Conservation (phyloP, 2,797 vertebrate species). For the Astyanax mexicanus region DNA sequence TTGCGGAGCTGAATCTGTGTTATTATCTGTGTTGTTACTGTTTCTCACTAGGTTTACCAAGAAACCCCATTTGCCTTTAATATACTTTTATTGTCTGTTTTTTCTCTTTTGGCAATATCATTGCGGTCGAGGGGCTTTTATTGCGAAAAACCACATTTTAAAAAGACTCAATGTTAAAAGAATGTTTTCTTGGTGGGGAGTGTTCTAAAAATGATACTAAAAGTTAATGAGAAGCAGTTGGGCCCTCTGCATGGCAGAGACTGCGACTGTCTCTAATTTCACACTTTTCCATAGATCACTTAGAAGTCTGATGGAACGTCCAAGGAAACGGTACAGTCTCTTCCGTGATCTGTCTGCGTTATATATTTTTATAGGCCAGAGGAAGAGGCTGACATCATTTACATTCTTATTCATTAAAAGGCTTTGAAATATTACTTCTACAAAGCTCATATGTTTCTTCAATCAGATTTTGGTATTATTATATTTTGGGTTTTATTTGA, state of each 20-base stretch:
- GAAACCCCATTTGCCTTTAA: conserved; percentile 48
- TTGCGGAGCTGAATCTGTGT: neutral
- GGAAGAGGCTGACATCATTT: conserved; percentile 21
- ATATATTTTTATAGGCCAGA: conserved; percentile 23
- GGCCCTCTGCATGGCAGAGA: conserved; percentile 57
- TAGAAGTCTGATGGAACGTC: conserved; percentile 6
- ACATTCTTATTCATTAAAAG: neutral
- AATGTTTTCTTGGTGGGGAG: conserved; percentile 76
- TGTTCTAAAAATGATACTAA: conserved; percentile 75
- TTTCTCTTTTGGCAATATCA: conserved; percentile 61
- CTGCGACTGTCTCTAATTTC: conserved; percentile 40
- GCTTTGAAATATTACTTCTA: neutral
- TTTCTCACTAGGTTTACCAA: conserved; percentile 35
- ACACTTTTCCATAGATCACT: conserved; percentile 46
- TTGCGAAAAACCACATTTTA: conserved; percentile 68
- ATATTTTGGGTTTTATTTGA: too few relatives aligned
- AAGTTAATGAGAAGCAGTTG: conserved; percentile 81
- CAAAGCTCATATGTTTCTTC: neutral
- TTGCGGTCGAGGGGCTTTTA: conserved; percentile 72
- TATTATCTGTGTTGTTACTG: conserved; percentile 35
- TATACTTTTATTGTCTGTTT: conserved; percentile 59
- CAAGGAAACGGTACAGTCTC: conserved; percentile 10
- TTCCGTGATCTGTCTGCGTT: conserved; percentile 24
- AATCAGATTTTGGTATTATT: too few relatives aligned
- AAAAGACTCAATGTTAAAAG: conserved; percentile 73